These are phyloP conservation scores for Lota lota DNA, from an alignment of 2,113 vertebrate genomes.

Conservation along the genomic window DNA sequence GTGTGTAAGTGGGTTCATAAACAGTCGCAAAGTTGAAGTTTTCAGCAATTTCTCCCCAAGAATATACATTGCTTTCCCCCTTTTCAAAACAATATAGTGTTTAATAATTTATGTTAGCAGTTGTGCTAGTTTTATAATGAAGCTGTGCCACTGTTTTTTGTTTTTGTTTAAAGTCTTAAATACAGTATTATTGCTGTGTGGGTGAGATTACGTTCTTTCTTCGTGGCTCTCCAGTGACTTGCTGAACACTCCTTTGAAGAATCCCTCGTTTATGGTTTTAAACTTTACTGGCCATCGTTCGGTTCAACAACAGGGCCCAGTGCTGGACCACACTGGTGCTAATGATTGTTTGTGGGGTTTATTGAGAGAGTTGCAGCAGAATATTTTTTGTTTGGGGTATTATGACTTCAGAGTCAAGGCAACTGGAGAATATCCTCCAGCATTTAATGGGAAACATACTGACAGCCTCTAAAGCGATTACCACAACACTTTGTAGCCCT, in stretches of 20 bases:
- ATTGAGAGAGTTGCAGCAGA: background rate
- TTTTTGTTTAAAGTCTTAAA: background rate
- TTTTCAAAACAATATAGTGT: background rate
- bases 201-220: slow-evolving; percentile 3
- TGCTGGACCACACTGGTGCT: slow-evolving; percentile 17
- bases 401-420: no score
- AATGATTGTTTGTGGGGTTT: slow-evolving; percentile 10
- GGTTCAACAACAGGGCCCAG: slow-evolving; percentile 13
- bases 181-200: slow-evolving; percentile 6
- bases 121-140: slow-evolving; percentile 10
- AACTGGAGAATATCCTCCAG: no score
- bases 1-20: background rate
- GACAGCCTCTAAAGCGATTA: no score
- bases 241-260: slow-evolving; percentile 27
- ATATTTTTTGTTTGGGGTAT: background rate
- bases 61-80: slow-evolving; percentile 15
- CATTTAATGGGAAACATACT: no score
- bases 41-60: slow-evolving; percentile 12
- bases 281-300: slow-evolving; percentile 13
- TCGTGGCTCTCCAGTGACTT: slow-evolving; percentile 11
- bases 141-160: background rate
- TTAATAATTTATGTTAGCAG: slow-evolving; percentile 27
- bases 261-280: slow-evolving; percentile 19
- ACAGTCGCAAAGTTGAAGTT: background rate
- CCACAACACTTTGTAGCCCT: no score